phyloP scores from a whole-genome alignment of 2,888 invertebrate genomes.

The Pycnomerus fuliginosus region DNA sequence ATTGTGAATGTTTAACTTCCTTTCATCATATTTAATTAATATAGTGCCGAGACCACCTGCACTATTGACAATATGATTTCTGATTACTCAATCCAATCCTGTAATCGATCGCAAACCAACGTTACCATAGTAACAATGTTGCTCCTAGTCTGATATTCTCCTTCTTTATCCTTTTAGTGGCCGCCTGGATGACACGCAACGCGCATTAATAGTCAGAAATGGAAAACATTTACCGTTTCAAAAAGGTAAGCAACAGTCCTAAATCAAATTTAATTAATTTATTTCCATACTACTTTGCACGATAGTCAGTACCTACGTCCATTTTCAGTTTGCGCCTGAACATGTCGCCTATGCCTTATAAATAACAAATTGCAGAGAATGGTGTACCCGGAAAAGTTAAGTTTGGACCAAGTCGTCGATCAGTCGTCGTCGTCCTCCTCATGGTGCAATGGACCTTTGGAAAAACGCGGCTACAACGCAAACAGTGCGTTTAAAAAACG shows the following conservation, averaged over 20 bases:
- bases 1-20: too few species aligned
- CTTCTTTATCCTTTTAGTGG: too few species aligned
- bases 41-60: too few species aligned
- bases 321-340: not conserved
- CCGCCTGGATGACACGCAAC: constrained; percentile 45
- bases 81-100: too few species aligned
- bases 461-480: constrained; percentile 32
- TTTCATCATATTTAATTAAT: too few species aligned
- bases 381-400: constrained; percentile 52
- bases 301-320: not conserved
- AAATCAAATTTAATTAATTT: not conserved
- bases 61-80: too few species aligned
- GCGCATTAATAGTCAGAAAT: constrained; percentile 48
- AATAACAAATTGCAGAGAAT: constrained; percentile 48
- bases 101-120: too few species aligned
- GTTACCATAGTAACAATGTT: too few species aligned
- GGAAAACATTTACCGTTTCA: constrained; percentile 52
- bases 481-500: not conserved
- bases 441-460: constrained; percentile 48
- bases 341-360: too few species aligned
- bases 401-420: constrained; percentile 44
- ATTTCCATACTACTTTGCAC: not conserved
- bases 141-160: too few species aligned
- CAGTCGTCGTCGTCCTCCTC: constrained; percentile 42
- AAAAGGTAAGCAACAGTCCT: constrained; percentile 45